A percentile compares a stretch with the other conserved stretches of the same genome.
phyloP scores from a whole-genome alignment of 1,140 invertebrate species.

The Macrotrachela quadricornifera region DNA sequence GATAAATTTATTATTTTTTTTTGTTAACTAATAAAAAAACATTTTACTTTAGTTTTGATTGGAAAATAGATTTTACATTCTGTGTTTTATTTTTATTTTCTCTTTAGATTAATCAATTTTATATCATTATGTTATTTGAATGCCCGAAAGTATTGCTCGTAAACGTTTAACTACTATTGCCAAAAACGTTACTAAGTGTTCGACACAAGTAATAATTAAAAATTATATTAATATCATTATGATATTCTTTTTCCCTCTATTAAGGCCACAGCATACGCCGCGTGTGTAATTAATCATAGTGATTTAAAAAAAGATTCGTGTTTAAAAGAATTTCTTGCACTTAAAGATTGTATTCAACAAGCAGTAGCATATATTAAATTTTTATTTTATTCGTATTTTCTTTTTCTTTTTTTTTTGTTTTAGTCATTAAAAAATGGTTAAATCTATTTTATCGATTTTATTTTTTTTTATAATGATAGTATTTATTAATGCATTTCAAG shows the following conservation, averaged over 20 bases:
- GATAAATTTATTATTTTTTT: no score
- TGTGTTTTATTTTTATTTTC: no score
- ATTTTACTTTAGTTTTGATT: no score
- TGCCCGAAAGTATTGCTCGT: no score
- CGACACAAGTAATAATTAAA: no score
- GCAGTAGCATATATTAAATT: background rate
- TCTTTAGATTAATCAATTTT: no score
- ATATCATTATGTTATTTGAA: no score
- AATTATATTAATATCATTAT: no score
- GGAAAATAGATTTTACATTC: no score
- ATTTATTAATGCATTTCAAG: background rate
- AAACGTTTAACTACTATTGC: no score
- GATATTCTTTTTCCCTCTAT: background rate
- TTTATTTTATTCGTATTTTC: background rate
- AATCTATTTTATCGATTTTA: background rate
- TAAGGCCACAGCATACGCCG: conserved; percentile 5
- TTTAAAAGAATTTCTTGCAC: conserved; percentile 6
- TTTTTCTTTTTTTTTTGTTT: background rate
- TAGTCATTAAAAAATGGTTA: conserved; percentile 2
- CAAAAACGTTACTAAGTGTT: no score
- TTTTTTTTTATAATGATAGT: background rate
- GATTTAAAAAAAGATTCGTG: conserved; percentile 6
- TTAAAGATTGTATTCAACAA: conserved; percentile 5
- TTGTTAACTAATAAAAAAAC: no score
- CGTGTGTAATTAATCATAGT: background rate